phyloP scores from a whole-genome alignment of 2,888 invertebrate genomes.

The Drosophila quinaria region DNA sequence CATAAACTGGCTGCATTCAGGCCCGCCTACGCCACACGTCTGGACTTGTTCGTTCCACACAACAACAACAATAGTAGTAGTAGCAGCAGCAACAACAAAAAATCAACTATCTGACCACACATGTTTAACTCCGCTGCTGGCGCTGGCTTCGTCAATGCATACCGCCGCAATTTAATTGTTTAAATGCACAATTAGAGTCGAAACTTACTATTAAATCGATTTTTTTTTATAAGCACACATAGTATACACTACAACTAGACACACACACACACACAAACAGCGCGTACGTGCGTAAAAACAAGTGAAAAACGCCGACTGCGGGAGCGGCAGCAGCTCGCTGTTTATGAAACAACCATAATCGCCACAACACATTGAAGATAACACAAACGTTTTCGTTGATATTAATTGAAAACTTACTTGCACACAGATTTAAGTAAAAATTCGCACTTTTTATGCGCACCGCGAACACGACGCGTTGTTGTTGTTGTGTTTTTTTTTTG shows the following conservation, averaged over 20 bases:
- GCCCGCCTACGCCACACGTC: slow-evolving; percentile 69
- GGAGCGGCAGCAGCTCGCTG: neutral
- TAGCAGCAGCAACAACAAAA: slow-evolving; percentile 17
- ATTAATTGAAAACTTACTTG: slow-evolving; percentile 28
- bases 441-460: slow-evolving; percentile 49
- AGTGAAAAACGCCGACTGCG: slow-evolving; percentile 71
- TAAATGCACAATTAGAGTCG: slow-evolving; percentile 59
- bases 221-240: slow-evolving; percentile 66
- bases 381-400: neutral
- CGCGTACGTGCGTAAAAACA: slow-evolving; percentile 69
- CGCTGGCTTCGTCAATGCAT: slow-evolving; percentile 18
- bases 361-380: neutral
- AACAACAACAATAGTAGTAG: slow-evolving; percentile 26
- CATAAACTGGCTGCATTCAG: slow-evolving; percentile 60
- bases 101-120: slow-evolving; percentile 40
- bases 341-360: slow-evolving; percentile 17
- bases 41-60: slow-evolving; percentile 63
- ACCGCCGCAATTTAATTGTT: slow-evolving; percentile 42
- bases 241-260: slow-evolving; percentile 25
- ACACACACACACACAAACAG: slow-evolving; percentile 28
- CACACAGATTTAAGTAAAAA: slow-evolving; percentile 21
- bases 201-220: slow-evolving; percentile 73
- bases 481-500: slow-evolving; percentile 52
- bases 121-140: slow-evolving; percentile 41
- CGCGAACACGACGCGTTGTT: slow-evolving; percentile 53